Base-by-base conservation (phyloP, 2,888 invertebrate species). In the Spilosoma lubricipeda region DNA sequence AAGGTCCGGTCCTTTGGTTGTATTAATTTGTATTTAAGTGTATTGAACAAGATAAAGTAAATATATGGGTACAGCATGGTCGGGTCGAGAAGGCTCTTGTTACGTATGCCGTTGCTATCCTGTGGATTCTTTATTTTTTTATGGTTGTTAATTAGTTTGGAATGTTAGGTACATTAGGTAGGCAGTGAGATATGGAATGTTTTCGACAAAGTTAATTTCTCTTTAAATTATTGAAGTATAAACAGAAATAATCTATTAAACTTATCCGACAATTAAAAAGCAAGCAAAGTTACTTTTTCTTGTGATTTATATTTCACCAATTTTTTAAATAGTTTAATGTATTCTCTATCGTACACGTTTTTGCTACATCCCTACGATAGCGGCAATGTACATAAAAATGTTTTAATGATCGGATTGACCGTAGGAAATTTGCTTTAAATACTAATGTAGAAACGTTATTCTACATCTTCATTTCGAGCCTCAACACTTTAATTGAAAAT, bases 21-120 rank as follows among this genome's bases (percentile, higher is more conserved):
- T 95, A 95, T 95, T 95, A 95, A 95, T 95, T 95, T 95, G 95
- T 95, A 95, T 95, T 95, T 94, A 95, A 95, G 95, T 95, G 95
- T 95, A 95, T 93, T 94, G 94, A 92, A 95, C 95, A 95, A 95
- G 95, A 95, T 95, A 95, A 95, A 94, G 90, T 92, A 92, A 95
- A 95, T 95, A 95, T 95, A 94, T 92, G 93, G 91, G 91, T 89
- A 89, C 91, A 89, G 80, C 86, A 80, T 79, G 86, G 86, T 80
- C 84, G 88, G 91, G 90, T 90, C 90, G 87, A 77, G 90, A 80
- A 74, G 79, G 87, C 74, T 81, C 84, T 80, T 89, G 88, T 91
- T 93, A 89, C 88, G 91, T 93, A 83, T 92, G 71, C 78, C 75
- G 80, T 80, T 78, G 84, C 84, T 82, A 82, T 84, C 84, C 72